Conservation (phyloP, 35 echinoderm and acorn worm genomes). For the Apostichopus japonicus region DNA sequence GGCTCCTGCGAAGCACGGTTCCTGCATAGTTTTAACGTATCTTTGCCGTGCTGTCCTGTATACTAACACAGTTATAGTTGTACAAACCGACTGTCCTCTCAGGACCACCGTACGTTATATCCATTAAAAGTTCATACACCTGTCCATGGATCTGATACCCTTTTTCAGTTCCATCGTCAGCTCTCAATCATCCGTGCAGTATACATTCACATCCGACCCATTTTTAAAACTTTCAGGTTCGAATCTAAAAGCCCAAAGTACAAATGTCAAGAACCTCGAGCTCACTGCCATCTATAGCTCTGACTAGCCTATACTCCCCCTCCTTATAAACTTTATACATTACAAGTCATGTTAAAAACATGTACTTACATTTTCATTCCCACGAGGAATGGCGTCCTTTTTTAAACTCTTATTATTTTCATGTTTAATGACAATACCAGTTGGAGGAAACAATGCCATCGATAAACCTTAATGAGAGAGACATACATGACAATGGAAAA, state of each 20-base stretch:
- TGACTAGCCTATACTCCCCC: not conserved
- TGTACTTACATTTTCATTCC: not conserved
- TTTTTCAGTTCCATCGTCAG: not conserved
- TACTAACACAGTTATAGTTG: too few relatives aligned
- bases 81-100: too few relatives aligned
- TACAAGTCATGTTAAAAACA: too few relatives aligned
- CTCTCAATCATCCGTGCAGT: not conserved
- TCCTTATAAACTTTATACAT: too few relatives aligned
- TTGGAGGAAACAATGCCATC: not conserved
- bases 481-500: not conserved
- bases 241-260: not conserved
- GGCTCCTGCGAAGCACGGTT: too few relatives aligned
- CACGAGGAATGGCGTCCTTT: not conserved
- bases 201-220: not conserved
- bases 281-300: not conserved
- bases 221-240: not conserved
- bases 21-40: too few relatives aligned
- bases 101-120: too few relatives aligned
- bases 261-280: not conserved
- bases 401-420: not conserved
- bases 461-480: not conserved
- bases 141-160: too few relatives aligned
- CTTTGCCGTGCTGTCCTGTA: too few relatives aligned
- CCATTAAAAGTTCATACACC: too few relatives aligned
- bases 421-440: not conserved